These are phyloP conservation scores for Thereva unica DNA, from an alignment of 2,888 invertebrate species.

Conservation along the genomic window DNA sequence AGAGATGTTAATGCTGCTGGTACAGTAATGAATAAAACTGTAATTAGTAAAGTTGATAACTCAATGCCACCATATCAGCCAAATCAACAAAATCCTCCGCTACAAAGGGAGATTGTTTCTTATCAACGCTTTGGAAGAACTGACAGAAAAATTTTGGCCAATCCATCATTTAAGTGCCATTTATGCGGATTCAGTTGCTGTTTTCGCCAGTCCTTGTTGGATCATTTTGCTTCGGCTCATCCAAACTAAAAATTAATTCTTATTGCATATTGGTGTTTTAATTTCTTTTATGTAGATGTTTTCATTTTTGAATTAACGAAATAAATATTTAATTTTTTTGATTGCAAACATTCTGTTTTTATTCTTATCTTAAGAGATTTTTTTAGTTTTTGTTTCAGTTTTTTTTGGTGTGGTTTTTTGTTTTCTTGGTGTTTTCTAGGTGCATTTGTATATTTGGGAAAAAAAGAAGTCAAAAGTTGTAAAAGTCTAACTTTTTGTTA, in stretches of 20 bases:
- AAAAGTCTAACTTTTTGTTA: no score
- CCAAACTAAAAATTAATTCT: slow-evolving; percentile 44
- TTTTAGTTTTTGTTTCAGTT: background rate
- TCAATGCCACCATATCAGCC: slow-evolving; percentile 4
- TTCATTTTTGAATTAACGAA: no score
- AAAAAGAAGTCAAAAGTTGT: no score
- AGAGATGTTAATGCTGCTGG: no score
- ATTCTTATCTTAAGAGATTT: background rate
- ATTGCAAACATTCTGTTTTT: background rate
- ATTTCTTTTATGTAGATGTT: background rate
- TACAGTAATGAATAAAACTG: background rate
- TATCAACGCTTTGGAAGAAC: slow-evolving; percentile 51
- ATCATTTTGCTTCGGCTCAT: slow-evolving; percentile 49
- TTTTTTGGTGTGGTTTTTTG: background rate
- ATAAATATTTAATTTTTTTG: no score
- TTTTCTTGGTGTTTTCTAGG: no score
- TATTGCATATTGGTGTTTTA: slow-evolving; percentile 19
- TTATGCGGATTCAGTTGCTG: slow-evolving; percentile 51
- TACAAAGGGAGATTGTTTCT: slow-evolving; percentile 45
- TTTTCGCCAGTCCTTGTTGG: slow-evolving; percentile 47
- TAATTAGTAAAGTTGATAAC: no score
- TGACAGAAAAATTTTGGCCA: slow-evolving; percentile 45
- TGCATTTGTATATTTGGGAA: no score
- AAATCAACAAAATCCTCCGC: slow-evolving; percentile 12
- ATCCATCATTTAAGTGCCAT: slow-evolving; percentile 50